phyloP scores from a whole-genome alignment of 2,888 invertebrate species.

The Eueremaeus valkanovi region DNA sequence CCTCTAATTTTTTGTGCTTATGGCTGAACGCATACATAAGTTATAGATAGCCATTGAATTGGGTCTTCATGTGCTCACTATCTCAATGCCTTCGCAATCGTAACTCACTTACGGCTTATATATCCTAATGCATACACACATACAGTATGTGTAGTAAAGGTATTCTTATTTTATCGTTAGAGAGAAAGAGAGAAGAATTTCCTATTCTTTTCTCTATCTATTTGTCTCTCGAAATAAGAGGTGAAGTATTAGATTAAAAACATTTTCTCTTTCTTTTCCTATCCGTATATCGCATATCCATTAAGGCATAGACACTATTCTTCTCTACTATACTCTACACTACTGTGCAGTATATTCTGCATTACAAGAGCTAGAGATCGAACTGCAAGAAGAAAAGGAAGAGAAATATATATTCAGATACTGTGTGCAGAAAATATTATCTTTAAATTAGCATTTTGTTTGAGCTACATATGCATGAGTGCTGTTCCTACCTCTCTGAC shows the following conservation, averaged over 20 bases:
- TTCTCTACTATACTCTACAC: no score
- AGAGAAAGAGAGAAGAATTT: neutral
- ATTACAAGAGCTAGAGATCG: neutral
- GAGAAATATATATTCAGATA: neutral
- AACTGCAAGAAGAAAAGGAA: neutral
- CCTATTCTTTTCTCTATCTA: no score
- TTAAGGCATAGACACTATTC: neutral
- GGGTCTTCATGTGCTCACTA: neutral
- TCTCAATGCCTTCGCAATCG: neutral
- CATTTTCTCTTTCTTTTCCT: neutral
- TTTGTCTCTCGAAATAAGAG: neutral
- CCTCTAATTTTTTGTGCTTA: neutral
- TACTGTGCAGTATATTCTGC: no score
- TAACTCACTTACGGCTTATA: neutral
- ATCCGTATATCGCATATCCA: neutral
- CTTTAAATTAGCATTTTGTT: slow-evolving; percentile 5
- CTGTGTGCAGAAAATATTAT: neutral
- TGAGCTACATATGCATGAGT: neutral
- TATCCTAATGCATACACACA: neutral
- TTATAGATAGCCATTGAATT: neutral
- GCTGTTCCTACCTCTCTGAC: no score
- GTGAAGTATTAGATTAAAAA: neutral
- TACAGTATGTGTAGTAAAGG: no score
- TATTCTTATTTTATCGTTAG: neutral
- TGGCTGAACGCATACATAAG: neutral